Evolutionary conservation across 1,140 invertebrate species (phyloP), one percentile per base, ranked within the genome.

Genomic region (Macrotrachela quadricornifera): DNA sequence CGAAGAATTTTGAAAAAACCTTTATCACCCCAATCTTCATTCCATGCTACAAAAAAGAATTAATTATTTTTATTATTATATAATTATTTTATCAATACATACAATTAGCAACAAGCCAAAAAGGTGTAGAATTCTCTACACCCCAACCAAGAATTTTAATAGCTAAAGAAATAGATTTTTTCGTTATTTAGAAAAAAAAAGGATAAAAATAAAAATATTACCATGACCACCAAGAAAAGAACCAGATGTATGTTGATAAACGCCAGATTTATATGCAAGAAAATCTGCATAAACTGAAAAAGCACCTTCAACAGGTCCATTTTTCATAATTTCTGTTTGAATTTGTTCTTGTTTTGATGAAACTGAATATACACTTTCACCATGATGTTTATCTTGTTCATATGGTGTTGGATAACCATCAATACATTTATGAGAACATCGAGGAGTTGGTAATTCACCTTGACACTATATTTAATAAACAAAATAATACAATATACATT

Each of bases 71-170:
- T n/a, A n/a, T n/a, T n/a, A n/a, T n/a, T n/a, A n/a, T n/a, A n/a
- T n/a, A n/a, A n/a, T n/a, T n/a, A n/a, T n/a, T n/a, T n/a, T n/a
- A n/a, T n/a, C n/a, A n/a, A n/a, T n/a, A n/a, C n/a, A n/a, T n/a
- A n/a, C n/a, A 87, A 71, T 91, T 91, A 44, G 82, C 85, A 59
- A 85, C 76, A 1, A 85, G 73, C 86, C 86, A 92, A 64, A 88
- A 92, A 36, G 80, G 79, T 40, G 74, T 75, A 0, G 75, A 76
- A 52, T 80, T 75, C 63, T 86, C 83, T 4, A 77, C 76, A 17
- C 85, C 85, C 80, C 82, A 88, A 18, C 86, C 86, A 12, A 91
- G 67, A 38, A 92, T 80, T 62, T 80, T 80, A 43, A 91, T 79
- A 21, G 87, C 86, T 70, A 91, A 86, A 14, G 85, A 85, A n/a